Evolutionary conservation across 2,797 vertebrate species (phyloP).

Genomic region (Clarias laeviceps): DNA sequence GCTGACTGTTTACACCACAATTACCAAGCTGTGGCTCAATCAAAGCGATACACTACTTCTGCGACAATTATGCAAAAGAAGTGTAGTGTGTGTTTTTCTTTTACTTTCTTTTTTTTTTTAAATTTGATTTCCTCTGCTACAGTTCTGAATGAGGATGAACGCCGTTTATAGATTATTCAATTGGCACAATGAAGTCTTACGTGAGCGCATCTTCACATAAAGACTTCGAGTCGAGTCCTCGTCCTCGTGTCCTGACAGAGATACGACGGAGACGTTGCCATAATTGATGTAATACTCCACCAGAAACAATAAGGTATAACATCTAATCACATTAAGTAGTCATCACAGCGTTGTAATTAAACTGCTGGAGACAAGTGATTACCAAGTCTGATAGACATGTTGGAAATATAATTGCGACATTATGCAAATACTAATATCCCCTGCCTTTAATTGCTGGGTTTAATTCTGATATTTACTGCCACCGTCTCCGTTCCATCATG

Average conservation of each 20-base stretch:
- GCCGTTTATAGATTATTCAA: conserved; percentile 70
- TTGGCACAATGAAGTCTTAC: conserved; percentile 56
- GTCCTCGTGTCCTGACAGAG: conserved; percentile 65
- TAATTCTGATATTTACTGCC: conserved; percentile 65
- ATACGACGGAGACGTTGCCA: conserved; percentile 72
- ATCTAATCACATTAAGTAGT: conserved; percentile 80
- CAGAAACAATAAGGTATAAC: conserved; percentile 79
- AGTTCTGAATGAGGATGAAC: not conserved
- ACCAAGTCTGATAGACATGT: conserved; percentile 74
- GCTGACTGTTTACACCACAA: conserved; percentile 78
- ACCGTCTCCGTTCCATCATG: conserved; percentile 59
- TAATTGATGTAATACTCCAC: conserved; percentile 78
- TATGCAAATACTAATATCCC: conserved; percentile 77
- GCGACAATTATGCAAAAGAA: conserved; percentile 76
- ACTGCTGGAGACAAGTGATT: conserved; percentile 81
- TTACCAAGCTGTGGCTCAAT: conserved; percentile 78
- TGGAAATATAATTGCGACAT: conserved; percentile 74
- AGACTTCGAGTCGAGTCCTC: conserved; percentile 10
- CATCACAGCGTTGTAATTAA: conserved; percentile 80
- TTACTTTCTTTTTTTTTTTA: too few species aligned
- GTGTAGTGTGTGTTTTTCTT: conserved; percentile 28
- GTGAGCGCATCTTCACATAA: not conserved
- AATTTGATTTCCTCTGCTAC: conserved; percentile 36
- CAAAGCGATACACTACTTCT: conserved; percentile 70
- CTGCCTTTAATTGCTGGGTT: conserved; percentile 69